Base-by-base conservation (phyloP, 2,113 vertebrate genomes). In the Brachyhypopomus occidentalis region DNA sequence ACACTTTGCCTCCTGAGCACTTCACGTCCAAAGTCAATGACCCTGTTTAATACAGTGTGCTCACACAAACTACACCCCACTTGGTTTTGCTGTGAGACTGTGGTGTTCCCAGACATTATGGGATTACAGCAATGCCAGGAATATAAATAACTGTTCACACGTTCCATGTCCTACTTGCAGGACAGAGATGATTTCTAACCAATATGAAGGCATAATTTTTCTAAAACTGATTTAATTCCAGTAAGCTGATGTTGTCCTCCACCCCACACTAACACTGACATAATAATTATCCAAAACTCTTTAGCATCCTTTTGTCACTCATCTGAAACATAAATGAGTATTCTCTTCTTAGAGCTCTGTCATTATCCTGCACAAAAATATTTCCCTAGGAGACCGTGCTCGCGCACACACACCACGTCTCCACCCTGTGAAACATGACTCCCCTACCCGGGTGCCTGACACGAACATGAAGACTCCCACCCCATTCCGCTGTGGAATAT, bases 401-500 rank as follows among this genome's bases (percentile, higher is more conserved):
- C 45, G 12, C 45, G 1, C 45, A 91, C 84, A 88, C 85, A 88
- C 84, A 91, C 87, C 87, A 87, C 87, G 86, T 83, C 87, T 79
- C 83, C 78, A 81, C 79, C 88, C 83, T 86, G 78, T 80, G 90
- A 92, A 92, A 93, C 88, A 89, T 60, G 87, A 91, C 87, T 91
- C 92, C 72, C 30, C 82, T 80, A 82, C 58, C 48, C 86, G 86
- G 86, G 83, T 38, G 86, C 89, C 87, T 81, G 88, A 82, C 55
- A 72, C 55, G 60, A 64, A 80, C 83, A 90, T 90, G 89, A 75
- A 90, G 87, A 84, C 88, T 89, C 90, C 91, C 92, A 84, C 83
- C 86, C 84, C 82, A 91, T 91, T 89, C 90, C 84, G 79, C 86
- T 91, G 92, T 90, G 89, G 91, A 92, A 93, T 92, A 93, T 90